phyloP scores from a whole-genome alignment of 2,888 invertebrate species.

The Microctonus brassicae region DNA sequence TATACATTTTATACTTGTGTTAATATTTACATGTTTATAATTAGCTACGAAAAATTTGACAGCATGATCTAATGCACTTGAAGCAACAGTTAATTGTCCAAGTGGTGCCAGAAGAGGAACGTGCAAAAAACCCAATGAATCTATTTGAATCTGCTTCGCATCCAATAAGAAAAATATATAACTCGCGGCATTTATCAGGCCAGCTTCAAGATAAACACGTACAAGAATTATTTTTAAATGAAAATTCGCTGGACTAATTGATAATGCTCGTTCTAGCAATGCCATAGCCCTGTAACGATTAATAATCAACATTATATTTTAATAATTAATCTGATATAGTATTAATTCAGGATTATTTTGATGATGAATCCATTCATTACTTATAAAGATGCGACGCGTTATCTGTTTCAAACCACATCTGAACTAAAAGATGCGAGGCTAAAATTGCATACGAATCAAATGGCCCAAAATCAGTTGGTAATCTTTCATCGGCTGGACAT shows the following conservation, averaged over 20 bases:
- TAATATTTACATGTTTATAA: slow-evolving; percentile 84
- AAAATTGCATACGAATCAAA: slow-evolving; percentile 86
- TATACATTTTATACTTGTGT: not conserved
- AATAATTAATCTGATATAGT: not conserved
- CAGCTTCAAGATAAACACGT: slow-evolving; percentile 78
- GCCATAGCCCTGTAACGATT: slow-evolving; percentile 59
- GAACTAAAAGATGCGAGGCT: slow-evolving; percentile 79
- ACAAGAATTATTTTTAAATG: slow-evolving; percentile 89
- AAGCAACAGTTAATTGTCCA: slow-evolving; percentile 80
- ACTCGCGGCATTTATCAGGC: slow-evolving; percentile 63
- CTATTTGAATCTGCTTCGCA: slow-evolving; percentile 93
- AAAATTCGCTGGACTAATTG: slow-evolving; percentile 86
- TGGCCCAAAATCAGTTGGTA: slow-evolving; percentile 80
- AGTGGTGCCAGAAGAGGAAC: slow-evolving; percentile 81
- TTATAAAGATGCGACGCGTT: slow-evolving; percentile 65
- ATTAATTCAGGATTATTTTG: slow-evolving; percentile 21
- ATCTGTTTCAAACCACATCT: slow-evolving; percentile 71
- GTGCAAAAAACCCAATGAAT: slow-evolving; percentile 90
- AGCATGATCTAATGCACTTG: slow-evolving; percentile 80
- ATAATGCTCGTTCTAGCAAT: slow-evolving; percentile 60
- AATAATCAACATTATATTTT: not conserved
- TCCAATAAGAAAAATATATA: slow-evolving; percentile 74
- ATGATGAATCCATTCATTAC: slow-evolving; percentile 46
- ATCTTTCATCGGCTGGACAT: slow-evolving; percentile 71
- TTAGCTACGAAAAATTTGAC: slow-evolving; percentile 89